Evolutionary conservation across 2,797 vertebrate genomes (phyloP), one percentile per base, ranked within the genome.

Genomic region (Myotis findleyi): DNA sequence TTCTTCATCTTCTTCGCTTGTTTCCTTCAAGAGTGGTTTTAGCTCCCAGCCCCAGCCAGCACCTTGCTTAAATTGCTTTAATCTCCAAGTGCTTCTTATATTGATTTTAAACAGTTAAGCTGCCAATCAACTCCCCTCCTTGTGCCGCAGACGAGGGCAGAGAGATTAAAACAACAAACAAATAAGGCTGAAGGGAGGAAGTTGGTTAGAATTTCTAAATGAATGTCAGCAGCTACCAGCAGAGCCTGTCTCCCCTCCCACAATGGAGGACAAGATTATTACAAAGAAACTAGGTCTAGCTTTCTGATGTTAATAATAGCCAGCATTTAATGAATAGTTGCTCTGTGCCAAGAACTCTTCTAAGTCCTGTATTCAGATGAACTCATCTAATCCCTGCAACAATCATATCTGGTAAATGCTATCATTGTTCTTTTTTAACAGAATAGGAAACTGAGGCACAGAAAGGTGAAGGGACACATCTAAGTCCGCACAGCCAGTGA

Each of bases 111-210:
- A 97, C 95, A 85, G 97, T 98, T 98, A 98, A 96, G 97, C 97
- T 98, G 98, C 97, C 98, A 98, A 94, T 98, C 98, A 98, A 97
- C 83, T 96, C 89, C 96, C 97, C 96, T 96, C 93, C 93, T 98
- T 94, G 16, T 89, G 86, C 91, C 79, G 94, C 64, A 84, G 96
- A 88, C 0, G 0, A 94, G 92, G 92, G 93, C 80, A 96, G 97
- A 92, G 96, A 98, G 98, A 98, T 98, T 98, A 98, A 98, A 98
- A 98, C 98, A 98, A 98, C 98, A 98, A 98, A 98, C 96, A 98
- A 98, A 98, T 94, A 97, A 94, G 94, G 97, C 89, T 62, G 66
- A 1, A 36, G 81, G 62, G 62, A 80, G 84, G 77, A 95, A 93
- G 89, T 92, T 84, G 81, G 91, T 73, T 90, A 95, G 95, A 96